These are phyloP conservation scores for Volucella zonaria DNA, from an alignment of 2,888 invertebrate species.

Conservation along the genomic window DNA sequence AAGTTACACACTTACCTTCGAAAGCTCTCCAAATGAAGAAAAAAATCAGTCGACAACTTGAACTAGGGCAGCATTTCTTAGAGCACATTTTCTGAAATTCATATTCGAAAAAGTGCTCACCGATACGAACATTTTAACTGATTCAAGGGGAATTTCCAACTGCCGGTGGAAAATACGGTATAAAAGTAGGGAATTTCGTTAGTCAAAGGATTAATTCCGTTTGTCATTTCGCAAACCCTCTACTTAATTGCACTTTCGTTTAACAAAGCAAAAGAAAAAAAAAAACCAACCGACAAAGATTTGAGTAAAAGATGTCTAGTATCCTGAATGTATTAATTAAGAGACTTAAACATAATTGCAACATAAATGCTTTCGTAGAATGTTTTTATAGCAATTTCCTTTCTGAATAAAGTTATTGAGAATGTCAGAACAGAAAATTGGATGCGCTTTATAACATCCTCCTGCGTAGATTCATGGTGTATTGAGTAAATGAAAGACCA, in stretches of 20 bases:
- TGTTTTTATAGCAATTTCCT: too few species aligned
- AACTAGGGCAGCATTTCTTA: not conserved
- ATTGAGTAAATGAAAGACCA: too few species aligned
- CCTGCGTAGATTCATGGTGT: too few species aligned
- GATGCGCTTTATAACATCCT: too few species aligned
- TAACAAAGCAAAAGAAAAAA: not conserved
- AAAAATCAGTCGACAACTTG: not conserved
- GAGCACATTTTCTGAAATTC: slow-evolving; percentile 12
- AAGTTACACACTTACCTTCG: too few species aligned
- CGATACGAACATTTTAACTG: slow-evolving; percentile 24
- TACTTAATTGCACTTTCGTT: not conserved
- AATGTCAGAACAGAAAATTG: too few species aligned
- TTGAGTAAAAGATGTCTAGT: not conserved
- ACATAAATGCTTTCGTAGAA: too few species aligned
- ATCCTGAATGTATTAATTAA: not conserved
- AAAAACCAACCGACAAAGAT: not conserved
- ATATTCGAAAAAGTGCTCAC: slow-evolving; percentile 14
- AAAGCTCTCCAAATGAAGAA: not conserved
- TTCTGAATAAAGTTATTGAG: too few species aligned
- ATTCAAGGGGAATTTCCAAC: slow-evolving; percentile 56
- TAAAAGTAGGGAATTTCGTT: slow-evolving; percentile 28
- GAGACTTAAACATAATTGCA: too few species aligned
- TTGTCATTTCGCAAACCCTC: not conserved
- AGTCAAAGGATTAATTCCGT: slow-evolving; percentile 29
- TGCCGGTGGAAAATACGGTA: slow-evolving; percentile 40